Conservation (phyloP, 2,797 vertebrate species). For the Choloepus didactylus region DNA sequence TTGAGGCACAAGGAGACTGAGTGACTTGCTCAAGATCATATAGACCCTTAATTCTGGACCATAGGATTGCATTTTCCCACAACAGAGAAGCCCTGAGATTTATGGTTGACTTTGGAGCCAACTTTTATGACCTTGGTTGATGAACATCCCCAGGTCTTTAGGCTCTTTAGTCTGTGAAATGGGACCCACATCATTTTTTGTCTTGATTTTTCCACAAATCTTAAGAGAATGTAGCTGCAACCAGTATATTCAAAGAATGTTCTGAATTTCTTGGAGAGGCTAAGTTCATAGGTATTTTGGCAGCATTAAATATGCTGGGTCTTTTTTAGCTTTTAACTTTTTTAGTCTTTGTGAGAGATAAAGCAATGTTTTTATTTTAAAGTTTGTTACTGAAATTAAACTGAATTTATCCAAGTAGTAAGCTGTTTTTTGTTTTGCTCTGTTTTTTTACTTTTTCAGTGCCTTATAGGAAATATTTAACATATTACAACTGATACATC, state of each 20-base stretch:
- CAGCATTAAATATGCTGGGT: background rate
- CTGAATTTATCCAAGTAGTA: background rate
- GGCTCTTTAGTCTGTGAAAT: conserved; percentile 1
- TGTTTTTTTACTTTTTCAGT: conserved; percentile 9
- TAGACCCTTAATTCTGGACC: background rate
- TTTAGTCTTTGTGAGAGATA: conserved; percentile 49
- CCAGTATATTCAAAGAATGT: background rate
- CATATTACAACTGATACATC: background rate
- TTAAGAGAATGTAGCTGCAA: background rate
- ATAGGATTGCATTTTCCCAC: background rate
- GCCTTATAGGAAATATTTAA: background rate
- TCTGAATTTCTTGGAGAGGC: background rate
- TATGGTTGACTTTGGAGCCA: background rate
- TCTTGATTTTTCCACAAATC: conserved; percentile 43
- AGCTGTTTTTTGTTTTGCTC: background rate
- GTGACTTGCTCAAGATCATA: background rate
- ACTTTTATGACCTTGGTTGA: background rate
- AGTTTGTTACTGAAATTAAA: conserved; percentile 41
- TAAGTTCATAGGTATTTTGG: background rate
- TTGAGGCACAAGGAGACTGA: background rate
- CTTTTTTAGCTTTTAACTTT: background rate
- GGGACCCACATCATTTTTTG: background rate
- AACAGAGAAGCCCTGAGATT: background rate
- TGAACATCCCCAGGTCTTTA: background rate
- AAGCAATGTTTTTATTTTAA: conserved; percentile 47